Conservation (phyloP, 2,113 vertebrate genomes). For the Ptilonorhynchus violaceus region DNA sequence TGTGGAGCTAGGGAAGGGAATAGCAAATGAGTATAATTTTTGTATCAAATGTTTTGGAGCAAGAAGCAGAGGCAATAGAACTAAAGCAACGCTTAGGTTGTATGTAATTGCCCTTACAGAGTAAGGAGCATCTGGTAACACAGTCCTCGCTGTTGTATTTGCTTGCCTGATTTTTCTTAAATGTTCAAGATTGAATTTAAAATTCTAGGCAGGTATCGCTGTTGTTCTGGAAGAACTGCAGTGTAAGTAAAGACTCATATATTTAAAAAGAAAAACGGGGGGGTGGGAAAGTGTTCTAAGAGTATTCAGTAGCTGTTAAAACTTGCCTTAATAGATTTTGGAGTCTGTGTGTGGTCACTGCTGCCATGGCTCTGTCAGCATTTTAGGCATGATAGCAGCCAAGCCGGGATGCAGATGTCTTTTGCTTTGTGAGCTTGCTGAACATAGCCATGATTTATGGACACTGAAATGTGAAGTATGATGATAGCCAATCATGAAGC, state of each 20-base stretch:
- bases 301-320: neutral
- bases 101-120: neutral
- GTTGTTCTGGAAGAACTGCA: neutral
- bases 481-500: neutral
- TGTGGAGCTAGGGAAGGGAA: neutral
- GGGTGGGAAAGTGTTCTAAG: neutral
- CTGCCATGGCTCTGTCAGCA: neutral
- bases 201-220: neutral
- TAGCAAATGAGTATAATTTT: neutral
- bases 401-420: neutral
- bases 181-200: neutral
- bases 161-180: neutral
- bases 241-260: neutral
- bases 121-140: neutral
- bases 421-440: neutral
- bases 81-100: neutral
- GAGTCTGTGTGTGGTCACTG: constrained; percentile 45
- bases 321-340: neutral
- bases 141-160: neutral
- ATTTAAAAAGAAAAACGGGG: neutral
- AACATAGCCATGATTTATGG: neutral
- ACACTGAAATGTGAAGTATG: neutral
- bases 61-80: neutral
- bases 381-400: neutral
- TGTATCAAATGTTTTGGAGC: neutral